phyloP scores from a whole-genome alignment of 1,140 invertebrate species.

The Drosophila melanogaster region DNA sequence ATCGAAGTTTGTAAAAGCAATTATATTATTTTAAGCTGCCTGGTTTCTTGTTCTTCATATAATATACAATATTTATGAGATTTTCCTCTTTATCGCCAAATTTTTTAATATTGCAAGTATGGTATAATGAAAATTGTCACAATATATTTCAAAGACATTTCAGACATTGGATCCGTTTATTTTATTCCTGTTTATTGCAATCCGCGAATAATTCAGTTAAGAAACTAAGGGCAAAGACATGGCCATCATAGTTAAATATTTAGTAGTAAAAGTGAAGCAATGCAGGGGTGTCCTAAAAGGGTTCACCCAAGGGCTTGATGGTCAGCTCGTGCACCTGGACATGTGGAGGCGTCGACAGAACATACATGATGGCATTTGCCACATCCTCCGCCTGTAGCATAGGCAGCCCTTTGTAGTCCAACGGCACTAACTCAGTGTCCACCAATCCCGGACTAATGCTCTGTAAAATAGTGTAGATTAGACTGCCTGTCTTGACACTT shows the following conservation, averaged over 20 bases:
- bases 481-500: no score
- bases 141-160: neutral
- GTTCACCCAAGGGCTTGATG: slow-evolving; percentile 77
- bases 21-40: no score
- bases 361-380: slow-evolving; percentile 85
- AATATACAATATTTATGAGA: no score
- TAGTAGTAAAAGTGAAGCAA: neutral
- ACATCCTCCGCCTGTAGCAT: slow-evolving; percentile 85
- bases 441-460: slow-evolving; percentile 87
- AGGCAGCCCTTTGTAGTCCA: slow-evolving; percentile 50
- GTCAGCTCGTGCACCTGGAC: slow-evolving; percentile 85
- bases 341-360: slow-evolving; percentile 85
- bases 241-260: neutral
- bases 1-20: no score
- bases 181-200: neutral
- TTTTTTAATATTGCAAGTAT: no score
- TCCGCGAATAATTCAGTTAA: slow-evolving; percentile 3
- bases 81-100: no score
- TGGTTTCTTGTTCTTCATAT: no score
- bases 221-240: neutral
- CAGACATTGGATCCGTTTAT: neutral
- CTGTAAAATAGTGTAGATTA: slow-evolving; percentile 53
- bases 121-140: neutral
- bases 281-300: slow-evolving; percentile 41
- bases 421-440: slow-evolving; percentile 85